Percentiles rank a stretch among this genome's conserved stretches.
Evolutionary conservation across 35 echinoderm and acorn worm genomes (phyloP).

Genomic region (Ophiothrix spiculata): DNA sequence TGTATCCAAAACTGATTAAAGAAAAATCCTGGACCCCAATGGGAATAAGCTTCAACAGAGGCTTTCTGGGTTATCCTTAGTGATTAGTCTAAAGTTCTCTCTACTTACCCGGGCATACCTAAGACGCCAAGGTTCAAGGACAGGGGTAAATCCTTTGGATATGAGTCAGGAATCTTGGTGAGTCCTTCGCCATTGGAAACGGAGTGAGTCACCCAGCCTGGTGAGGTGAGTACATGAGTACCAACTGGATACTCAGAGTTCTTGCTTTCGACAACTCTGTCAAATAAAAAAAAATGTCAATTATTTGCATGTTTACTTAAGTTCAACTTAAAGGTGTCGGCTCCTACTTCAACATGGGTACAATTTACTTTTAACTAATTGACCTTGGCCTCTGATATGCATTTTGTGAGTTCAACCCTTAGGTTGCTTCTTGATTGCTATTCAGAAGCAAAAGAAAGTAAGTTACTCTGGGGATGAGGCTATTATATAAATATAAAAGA

Average conservation of each 20-base stretch:
- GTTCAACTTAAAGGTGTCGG: neutral
- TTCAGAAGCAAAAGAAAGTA: neutral
- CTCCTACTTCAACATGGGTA: neutral
- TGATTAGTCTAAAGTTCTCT: no score
- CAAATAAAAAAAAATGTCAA: neutral
- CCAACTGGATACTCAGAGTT: slow-evolving; percentile 46
- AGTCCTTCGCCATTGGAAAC: slow-evolving; percentile 43
- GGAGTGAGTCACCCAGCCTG: slow-evolving; percentile 60
- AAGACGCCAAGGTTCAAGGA: slow-evolving; percentile 56
- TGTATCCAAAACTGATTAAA: no score
- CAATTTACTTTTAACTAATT: neutral
- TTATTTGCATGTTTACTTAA: neutral
- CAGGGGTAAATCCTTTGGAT: slow-evolving; percentile 48
- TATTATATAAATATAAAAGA: neutral
- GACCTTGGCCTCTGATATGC: neutral
- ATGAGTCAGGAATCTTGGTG: neutral
- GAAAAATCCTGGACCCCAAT: no score
- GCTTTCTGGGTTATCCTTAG: no score
- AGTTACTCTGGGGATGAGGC: neutral
- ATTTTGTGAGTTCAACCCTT: neutral
- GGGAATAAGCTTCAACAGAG: no score
- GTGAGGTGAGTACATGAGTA: slow-evolving; percentile 23
- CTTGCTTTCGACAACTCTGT: slow-evolving; percentile 64
- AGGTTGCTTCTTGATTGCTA: neutral
- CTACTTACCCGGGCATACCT: slow-evolving; percentile 83